Percentiles rank a stretch among this genome's conserved stretches.
phyloP scores from a whole-genome alignment of 2,888 invertebrate genomes.

The Epiblema foenella region DNA sequence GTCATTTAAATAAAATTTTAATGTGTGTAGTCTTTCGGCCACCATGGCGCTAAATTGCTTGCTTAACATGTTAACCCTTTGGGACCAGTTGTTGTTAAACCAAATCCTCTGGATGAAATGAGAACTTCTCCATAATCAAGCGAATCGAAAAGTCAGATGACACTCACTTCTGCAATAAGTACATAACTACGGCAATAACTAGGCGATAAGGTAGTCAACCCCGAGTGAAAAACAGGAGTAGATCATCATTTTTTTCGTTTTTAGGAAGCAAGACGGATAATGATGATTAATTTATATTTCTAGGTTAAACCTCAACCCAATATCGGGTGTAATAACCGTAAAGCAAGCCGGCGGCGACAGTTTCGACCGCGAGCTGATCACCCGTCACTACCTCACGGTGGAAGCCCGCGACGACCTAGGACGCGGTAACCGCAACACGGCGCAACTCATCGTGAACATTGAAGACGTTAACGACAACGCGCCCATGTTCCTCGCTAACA shows the following conservation, averaged over 20 bases:
- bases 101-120: too few species aligned
- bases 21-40: too few species aligned
- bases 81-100: not conserved
- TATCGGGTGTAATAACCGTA: slow-evolving; percentile 94
- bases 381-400: slow-evolving; percentile 93
- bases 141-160: too few species aligned
- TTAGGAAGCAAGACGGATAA: not conserved
- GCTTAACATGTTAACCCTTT: not conserved
- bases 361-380: slow-evolving; percentile 94
- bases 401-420: slow-evolving; percentile 96
- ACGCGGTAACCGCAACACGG: slow-evolving; percentile 91
- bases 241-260: not conserved
- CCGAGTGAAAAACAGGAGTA: not conserved
- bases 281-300: slow-evolving; percentile 48
- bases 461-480: slow-evolving; percentile 96
- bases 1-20: too few species aligned
- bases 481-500: slow-evolving; percentile 92
- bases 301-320: slow-evolving; percentile 91
- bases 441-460: slow-evolving; percentile 92
- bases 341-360: slow-evolving; percentile 89
- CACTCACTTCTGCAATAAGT: too few species aligned
- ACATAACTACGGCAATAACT: too few species aligned
- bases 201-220: not conserved
- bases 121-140: too few species aligned
- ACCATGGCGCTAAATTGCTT: too few species aligned